Evolutionary conservation across 2,113 vertebrate species (phyloP), one percentile per base, ranked within the genome.

Genomic region (Eurystomus gularis): DNA sequence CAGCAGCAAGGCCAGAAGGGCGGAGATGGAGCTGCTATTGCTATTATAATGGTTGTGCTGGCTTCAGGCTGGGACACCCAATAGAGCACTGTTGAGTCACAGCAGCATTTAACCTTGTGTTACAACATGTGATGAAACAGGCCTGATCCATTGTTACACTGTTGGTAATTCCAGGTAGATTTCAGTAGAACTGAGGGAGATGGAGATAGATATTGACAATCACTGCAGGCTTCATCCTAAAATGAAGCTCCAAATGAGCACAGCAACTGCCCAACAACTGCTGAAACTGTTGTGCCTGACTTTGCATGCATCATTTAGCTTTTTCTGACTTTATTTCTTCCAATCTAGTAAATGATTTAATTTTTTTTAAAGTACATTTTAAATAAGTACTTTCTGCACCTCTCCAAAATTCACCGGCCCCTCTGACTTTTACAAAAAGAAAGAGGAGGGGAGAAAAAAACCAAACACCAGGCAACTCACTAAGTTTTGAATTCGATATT

Each of bases 121-220:
- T 85, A 75, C 62, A n/a, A 61, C 49, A 52, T 1, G 2, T 80
- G 68, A 51, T 51, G 58, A 82, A 87, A 82, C 52, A 80, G 64
- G 19, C 58, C 11, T 0, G 0, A 44, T 69, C 44, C 10, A 2
- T 25, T 66, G 24, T 61, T 58, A 21, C 1, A 4, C 33, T 75
- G 17, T 42, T 80, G 49, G 24, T 80, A 83, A 52, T 52, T 85
- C 49, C 40, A 79, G 48, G 25, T 71, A 46, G 72, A 57, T 68
- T 85, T 68, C 42, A 79, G 72, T 11, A 66, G 61, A 86, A 66
- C 13, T 17, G 37, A 84, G 29, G 7, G 37, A 87, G 60, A 11
- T 86, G 49, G 62, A 70, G 40, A 11, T 6, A 54, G 64, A 29
- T 82, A 42, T 42, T 75, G 52, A 68, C 42, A 89, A 46, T 79